Conservation (phyloP, 2,888 invertebrate genomes). For the Fragum whitleyi region DNA sequence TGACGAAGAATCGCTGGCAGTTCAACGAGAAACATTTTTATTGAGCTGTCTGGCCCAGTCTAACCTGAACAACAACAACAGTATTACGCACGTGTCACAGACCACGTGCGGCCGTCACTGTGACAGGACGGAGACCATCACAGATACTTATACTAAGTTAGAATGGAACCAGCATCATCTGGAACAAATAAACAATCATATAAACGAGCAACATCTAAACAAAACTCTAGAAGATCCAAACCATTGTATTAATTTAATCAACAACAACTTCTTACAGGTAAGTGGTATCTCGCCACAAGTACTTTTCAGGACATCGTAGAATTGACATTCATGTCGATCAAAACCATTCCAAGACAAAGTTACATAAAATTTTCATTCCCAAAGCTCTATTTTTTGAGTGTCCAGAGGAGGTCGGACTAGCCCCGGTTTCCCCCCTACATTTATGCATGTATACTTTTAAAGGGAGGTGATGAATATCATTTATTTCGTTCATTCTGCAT, state of each 20-base stretch:
- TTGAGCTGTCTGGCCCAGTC: slow-evolving; percentile 66
- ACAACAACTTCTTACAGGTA: slow-evolving; percentile 65
- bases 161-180: slow-evolving; percentile 68
- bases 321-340: too few species aligned
- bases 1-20: slow-evolving; percentile 56
- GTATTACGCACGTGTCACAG: slow-evolving; percentile 52
- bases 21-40: slow-evolving; percentile 67
- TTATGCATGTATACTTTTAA: too few species aligned
- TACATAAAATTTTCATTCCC: not conserved
- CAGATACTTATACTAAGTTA: slow-evolving; percentile 52
- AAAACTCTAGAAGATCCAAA: slow-evolving; percentile 50
- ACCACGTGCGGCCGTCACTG: slow-evolving; percentile 51
- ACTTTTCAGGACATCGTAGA: too few species aligned
- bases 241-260: slow-evolving; percentile 57
- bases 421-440: too few species aligned
- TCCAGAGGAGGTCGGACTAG: too few species aligned
- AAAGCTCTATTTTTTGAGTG: too few species aligned
- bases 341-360: not conserved
- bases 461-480: too few species aligned
- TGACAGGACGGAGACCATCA: slow-evolving; percentile 49
- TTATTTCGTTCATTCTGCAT: too few species aligned
- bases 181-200: slow-evolving; percentile 71
- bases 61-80: slow-evolving; percentile 60
- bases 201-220: slow-evolving; percentile 69
- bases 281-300: too few species aligned